Evolutionary conservation across 2,888 invertebrate genomes (phyloP).

Genomic region (Sipha maydis): DNA sequence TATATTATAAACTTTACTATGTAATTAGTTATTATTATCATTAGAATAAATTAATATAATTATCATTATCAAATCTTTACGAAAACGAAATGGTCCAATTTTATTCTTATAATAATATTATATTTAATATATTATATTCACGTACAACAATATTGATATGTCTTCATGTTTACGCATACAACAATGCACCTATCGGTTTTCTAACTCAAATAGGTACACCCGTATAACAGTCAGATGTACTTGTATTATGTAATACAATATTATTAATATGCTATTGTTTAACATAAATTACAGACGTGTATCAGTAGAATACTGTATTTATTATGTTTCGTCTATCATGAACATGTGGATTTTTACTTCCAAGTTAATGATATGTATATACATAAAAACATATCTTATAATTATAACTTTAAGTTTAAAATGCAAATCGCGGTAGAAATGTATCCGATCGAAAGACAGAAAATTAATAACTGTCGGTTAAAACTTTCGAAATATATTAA

Average conservation of each 20-base stretch:
- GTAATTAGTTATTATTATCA: background rate
- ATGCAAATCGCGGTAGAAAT: too few relatives aligned
- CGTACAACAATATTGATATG: too few relatives aligned
- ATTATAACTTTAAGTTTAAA: too few relatives aligned
- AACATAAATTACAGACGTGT: slow-evolving; percentile 29
- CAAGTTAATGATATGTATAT: too few relatives aligned
- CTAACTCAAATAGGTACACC: background rate
- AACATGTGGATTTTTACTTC: too few relatives aligned
- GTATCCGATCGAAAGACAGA: too few relatives aligned
- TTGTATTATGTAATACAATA: background rate
- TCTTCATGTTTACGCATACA: background rate
- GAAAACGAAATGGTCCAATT: background rate
- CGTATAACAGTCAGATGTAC: background rate
- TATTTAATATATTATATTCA: too few relatives aligned
- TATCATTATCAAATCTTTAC: background rate
- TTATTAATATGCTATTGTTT: background rate
- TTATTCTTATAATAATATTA: slow-evolving; percentile 10
- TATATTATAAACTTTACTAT: background rate
- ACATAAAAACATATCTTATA: too few relatives aligned
- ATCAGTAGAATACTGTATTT: slow-evolving; percentile 17
- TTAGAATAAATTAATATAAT: too few relatives aligned
- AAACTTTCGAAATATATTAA: too few relatives aligned
- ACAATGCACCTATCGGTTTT: background rate
- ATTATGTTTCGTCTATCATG: background rate
- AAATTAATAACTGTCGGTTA: too few relatives aligned